These are phyloP conservation scores for Malurus splendens DNA, from an alignment of 2,797 vertebrate species.

Conservation along the genomic window DNA sequence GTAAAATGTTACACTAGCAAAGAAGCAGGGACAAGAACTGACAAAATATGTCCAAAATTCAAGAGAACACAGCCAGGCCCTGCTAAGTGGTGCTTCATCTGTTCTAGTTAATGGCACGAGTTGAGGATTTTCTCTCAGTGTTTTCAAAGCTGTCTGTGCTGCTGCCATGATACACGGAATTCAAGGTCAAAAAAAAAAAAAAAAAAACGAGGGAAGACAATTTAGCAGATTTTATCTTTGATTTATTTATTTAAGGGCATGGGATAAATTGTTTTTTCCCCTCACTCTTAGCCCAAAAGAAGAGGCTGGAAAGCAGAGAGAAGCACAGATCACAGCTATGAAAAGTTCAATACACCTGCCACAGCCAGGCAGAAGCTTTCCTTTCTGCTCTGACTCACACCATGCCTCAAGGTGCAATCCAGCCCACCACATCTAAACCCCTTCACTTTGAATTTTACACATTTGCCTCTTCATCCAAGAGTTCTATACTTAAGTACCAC, in stretches of 20 bases:
- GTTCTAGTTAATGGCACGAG: accelerated
- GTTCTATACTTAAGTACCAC: background rate
- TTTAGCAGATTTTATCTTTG: background rate
- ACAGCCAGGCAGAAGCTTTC: background rate
- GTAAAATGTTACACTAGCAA: background rate
- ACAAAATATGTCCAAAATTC: background rate
- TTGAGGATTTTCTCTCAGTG: background rate
- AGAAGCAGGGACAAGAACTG: background rate
- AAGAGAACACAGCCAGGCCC: background rate
- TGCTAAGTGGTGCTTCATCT: background rate
- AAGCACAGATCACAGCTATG: background rate
- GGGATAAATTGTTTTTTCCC: background rate
- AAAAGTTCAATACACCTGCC: background rate
- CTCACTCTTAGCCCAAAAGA: background rate
- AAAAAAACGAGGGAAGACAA: background rate
- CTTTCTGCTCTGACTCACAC: background rate
- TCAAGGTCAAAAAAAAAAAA: background rate
- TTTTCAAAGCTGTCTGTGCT: background rate
- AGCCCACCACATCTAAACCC: background rate
- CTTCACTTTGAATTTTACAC: background rate
- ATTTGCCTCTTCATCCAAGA: background rate
- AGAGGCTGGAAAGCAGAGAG: background rate
- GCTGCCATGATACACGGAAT: background rate
- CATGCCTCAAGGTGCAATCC: background rate
- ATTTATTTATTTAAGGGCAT: background rate